Evolutionary conservation across 2,888 invertebrate species (phyloP), one percentile per base, ranked within the genome.

Genomic region (Brassicogethes aeneus): DNA sequence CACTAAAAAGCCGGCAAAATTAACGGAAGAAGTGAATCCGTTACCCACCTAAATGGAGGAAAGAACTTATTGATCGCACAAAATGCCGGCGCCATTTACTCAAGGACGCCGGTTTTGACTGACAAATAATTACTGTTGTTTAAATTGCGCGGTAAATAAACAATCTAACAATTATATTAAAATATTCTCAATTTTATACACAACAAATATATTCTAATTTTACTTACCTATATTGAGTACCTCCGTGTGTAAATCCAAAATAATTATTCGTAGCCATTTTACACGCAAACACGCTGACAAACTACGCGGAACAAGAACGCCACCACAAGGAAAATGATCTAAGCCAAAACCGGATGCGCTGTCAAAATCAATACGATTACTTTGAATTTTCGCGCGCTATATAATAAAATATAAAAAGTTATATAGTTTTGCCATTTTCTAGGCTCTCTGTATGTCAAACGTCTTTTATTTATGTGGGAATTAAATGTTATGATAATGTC

Each of bases 191-290:
- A n/a, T n/a, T n/a, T n/a, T n/a, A n/a, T n/a, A n/a, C n/a, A n/a
- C n/a, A n/a, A n/a, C n/a, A n/a, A n/a, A n/a, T n/a, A n/a, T n/a
- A n/a, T n/a, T n/a, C n/a, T n/a, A n/a, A 17, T n/a, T 52, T 50
- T 54, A 73, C 82, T 77, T 74, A 87, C 85, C 85, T 86, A 70
- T 90, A 90, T 76, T 91, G 91, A 64, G 90, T 88, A 69, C 90
- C 89, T 65, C 89, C 87, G 70, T 91, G 90, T 64, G 89, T 87
- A 79, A 92, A 92, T 67, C 90, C 90, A 71, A 90, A 90, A 77
- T 91, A 92, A 79, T 92, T 92, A 76, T 91, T 91, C 71, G 89
- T 82, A 72, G 87, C 86, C 87, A 87, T 67, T 56, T 62, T 65
- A 58, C 52, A 51, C 51, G 47, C 52, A 55, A 42, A 50, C 56